Percentiles rank a stretch among this genome's conserved stretches.
Evolutionary conservation across 1,140 invertebrate genomes (phyloP).

Genomic region (Parasteatoda tepidariorum): DNA sequence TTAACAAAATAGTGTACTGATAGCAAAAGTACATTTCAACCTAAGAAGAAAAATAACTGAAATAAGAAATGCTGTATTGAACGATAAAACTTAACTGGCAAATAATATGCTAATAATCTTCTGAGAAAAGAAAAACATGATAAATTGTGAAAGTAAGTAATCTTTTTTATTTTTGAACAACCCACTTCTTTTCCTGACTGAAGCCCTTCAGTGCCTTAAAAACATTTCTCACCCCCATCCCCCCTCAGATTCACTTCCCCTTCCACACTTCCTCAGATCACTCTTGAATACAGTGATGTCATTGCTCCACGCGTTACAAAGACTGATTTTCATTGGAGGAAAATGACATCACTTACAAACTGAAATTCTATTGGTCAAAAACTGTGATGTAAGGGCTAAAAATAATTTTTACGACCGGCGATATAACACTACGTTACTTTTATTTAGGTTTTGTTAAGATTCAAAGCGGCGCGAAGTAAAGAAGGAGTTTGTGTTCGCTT

Average conservation of each 20-base stretch:
- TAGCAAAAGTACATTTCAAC: no score
- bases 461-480: background rate
- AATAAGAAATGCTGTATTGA: no score
- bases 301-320: background rate
- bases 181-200: slow-evolving; percentile 21
- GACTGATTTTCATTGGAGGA: background rate
- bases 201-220: slow-evolving; percentile 15
- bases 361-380: slow-evolving; percentile 16
- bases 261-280: background rate
- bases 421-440: slow-evolving; percentile 14
- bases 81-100: no score
- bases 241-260: background rate
- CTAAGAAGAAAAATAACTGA: no score
- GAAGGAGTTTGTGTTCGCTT: no score
- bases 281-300: slow-evolving; percentile 47
- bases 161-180: no score
- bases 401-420: slow-evolving; percentile 31
- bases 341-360: slow-evolving; percentile 52
- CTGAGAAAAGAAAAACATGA: no score
- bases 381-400: slow-evolving; percentile 52
- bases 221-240: background rate
- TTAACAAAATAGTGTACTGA: no score
- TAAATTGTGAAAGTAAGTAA: no score
- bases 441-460: slow-evolving; percentile 32
- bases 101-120: no score